phyloP scores from a whole-genome alignment of 2,797 vertebrate species.

The Acrossocheilus wenchowensis region DNA sequence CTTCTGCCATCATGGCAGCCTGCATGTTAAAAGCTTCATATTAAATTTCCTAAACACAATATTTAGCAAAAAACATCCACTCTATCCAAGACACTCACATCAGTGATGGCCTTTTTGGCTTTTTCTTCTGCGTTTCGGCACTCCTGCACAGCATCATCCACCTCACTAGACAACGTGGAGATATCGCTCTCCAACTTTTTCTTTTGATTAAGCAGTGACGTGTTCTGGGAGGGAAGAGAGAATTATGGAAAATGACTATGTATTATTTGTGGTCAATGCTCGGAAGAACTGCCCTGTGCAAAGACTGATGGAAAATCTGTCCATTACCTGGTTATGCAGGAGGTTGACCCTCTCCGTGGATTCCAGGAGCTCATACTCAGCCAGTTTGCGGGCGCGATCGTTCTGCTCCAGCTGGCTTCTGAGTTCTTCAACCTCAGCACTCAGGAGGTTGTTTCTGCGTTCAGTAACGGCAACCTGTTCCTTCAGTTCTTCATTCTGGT shows the following conservation, averaged over 20 bases:
- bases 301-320: background rate
- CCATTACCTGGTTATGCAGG: slow-evolving; percentile 86
- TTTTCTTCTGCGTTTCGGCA: slow-evolving; percentile 91
- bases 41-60: background rate
- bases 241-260: slow-evolving; percentile 1
- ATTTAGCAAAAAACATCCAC: background rate
- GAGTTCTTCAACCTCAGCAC: slow-evolving; percentile 89
- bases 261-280: background rate
- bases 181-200: slow-evolving; percentile 91
- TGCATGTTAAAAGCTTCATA: slow-evolving; percentile 1
- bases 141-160: slow-evolving; percentile 90
- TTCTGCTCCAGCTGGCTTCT: slow-evolving; percentile 86
- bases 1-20: slow-evolving; percentile 58
- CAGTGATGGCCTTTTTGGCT: slow-evolving; percentile 92
- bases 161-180: slow-evolving; percentile 82
- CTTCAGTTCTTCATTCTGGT: slow-evolving; percentile 85
- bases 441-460: slow-evolving; percentile 85
- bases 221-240: slow-evolving; percentile 79
- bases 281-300: background rate
- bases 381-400: slow-evolving; percentile 86
- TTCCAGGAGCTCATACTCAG: slow-evolving; percentile 90
- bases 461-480: slow-evolving; percentile 87
- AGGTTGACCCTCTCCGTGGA: slow-evolving; percentile 88
- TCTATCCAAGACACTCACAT: slow-evolving; percentile 74
- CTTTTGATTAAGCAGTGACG: slow-evolving; percentile 89